Percentiles rank a stretch among this genome's conserved stretches.
These are phyloP conservation scores for Platysteira castanea DNA, from an alignment of 2,113 vertebrate genomes.

Conservation along the genomic window DNA sequence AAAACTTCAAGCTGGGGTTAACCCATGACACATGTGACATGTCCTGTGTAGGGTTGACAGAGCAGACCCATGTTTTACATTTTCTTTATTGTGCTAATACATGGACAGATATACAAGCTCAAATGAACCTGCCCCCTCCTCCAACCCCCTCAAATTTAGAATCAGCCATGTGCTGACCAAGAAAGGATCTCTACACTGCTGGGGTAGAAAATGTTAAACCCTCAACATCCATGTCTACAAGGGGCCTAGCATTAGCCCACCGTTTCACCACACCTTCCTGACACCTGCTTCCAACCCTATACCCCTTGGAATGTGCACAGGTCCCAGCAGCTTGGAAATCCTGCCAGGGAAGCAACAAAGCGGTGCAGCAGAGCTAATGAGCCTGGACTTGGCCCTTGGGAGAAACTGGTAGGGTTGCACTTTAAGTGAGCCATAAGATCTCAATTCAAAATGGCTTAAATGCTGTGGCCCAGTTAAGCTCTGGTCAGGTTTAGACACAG, in stretches of 20 bases:
- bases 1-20: too few relatives aligned
- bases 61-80: background rate
- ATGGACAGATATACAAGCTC: background rate
- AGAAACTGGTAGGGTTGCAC: background rate
- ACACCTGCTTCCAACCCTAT: background rate
- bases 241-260: background rate
- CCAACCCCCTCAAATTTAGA: background rate
- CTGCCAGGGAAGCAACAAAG: background rate
- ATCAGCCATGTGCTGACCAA: background rate
- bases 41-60: background rate
- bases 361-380: background rate
- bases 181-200: background rate
- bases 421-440: background rate
- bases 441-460: background rate
- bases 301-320: fast-evolving
- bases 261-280: background rate
- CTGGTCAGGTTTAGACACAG: background rate
- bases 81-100: background rate
- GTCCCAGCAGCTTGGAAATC: background rate
- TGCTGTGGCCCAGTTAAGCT: background rate
- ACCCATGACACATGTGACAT: too few relatives aligned
- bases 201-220: background rate
- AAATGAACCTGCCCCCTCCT: background rate
- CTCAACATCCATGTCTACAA: background rate
- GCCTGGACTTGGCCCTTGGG: background rate